phyloP scores from a whole-genome alignment of 2,888 invertebrate species.

The Netelia virgata region DNA sequence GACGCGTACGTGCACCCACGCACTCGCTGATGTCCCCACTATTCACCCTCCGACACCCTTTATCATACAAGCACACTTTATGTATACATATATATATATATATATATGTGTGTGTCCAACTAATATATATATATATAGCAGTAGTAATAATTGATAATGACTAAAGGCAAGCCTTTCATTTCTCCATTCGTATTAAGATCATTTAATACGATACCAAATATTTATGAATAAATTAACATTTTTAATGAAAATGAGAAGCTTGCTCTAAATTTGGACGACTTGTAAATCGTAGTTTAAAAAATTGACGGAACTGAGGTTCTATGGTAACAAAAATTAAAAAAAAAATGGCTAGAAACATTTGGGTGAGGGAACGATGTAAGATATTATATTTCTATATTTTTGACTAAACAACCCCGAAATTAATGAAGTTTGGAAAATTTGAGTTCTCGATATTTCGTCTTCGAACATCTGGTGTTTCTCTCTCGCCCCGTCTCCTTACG shows the following conservation, averaged over 20 bases:
- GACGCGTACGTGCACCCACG: conserved; percentile 51
- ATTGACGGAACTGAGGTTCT: no score
- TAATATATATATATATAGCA: conserved; percentile 9
- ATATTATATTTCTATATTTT: no score
- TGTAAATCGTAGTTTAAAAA: no score
- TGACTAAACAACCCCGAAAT: neutral
- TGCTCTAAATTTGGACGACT: neutral
- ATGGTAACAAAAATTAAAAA: no score
- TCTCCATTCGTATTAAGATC: conserved; percentile 18
- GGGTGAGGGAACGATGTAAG: no score
- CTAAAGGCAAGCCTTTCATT: conserved; percentile 55
- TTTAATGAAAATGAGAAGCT: no score
- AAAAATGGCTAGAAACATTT: no score
- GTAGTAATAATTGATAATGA: conserved; percentile 43
- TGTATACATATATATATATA: neutral
- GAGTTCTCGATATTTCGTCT: neutral
- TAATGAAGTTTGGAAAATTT: conserved; percentile 8
- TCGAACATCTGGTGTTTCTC: conserved; percentile 56
- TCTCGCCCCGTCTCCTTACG: neutral
- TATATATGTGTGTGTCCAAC: no score
- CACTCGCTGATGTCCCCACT: conserved; percentile 37
- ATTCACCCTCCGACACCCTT: neutral
- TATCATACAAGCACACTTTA: no score
- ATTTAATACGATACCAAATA: conserved; percentile 7
- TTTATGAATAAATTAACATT: no score